Evolutionary conservation across 2,797 vertebrate genomes (phyloP).

Genomic region (Odontamblyopus lacepedii): DNA sequence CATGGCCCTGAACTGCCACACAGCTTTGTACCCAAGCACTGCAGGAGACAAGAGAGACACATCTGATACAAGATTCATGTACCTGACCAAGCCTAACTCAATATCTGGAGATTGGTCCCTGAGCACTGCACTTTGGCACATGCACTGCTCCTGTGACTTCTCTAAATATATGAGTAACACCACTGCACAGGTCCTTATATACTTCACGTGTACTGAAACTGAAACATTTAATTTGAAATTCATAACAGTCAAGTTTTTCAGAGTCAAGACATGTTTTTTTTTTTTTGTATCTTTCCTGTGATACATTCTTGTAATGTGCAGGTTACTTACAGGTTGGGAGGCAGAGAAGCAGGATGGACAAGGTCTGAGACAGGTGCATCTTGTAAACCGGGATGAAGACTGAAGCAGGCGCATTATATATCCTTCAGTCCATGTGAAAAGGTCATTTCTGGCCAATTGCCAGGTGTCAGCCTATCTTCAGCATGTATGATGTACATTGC

Average conservation of each 20-base stretch:
- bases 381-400: constrained; percentile 1
- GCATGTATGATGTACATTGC: background rate
- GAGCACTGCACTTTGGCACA: too few species aligned
- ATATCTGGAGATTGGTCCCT: too few species aligned
- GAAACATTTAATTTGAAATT: background rate
- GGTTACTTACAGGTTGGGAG: constrained; percentile 34
- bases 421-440: background rate
- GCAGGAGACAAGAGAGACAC: background rate
- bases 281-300: background rate
- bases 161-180: background rate
- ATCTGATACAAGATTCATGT: background rate
- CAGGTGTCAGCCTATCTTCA: constrained; percentile 14
- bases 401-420: constrained; percentile 10
- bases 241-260: background rate
- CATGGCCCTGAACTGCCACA: constrained; percentile 66
- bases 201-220: background rate
- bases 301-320: background rate
- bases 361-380: constrained; percentile 26
- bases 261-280: background rate
- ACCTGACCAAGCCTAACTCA: too few species aligned
- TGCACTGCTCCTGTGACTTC: too few species aligned
- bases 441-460: constrained; percentile 19
- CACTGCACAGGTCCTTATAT: background rate
- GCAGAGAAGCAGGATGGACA: constrained; percentile 30
- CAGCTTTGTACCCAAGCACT: constrained; percentile 28